Evolutionary conservation across 2,888 invertebrate genomes (phyloP).

Genomic region (Dolomedes plantarius): DNA sequence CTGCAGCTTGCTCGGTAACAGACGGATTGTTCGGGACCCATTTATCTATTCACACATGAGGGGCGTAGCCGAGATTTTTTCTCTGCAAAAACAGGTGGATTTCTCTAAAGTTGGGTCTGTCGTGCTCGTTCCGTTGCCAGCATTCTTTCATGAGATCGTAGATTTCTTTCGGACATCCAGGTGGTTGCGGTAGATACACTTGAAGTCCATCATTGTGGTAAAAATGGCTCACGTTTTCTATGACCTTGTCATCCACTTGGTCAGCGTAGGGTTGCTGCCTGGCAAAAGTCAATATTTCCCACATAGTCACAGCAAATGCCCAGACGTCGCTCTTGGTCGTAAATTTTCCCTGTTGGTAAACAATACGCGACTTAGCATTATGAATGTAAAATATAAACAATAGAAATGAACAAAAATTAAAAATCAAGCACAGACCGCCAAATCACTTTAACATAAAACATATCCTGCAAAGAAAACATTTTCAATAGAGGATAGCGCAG

Average conservation of each 20-base stretch:
- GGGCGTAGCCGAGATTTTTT: conserved; percentile 82
- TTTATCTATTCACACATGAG: conserved; percentile 46
- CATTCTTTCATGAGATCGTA: conserved; percentile 94
- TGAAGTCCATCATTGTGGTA: conserved; percentile 85
- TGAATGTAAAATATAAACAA: too few species aligned
- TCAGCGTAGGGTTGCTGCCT: conserved; percentile 87
- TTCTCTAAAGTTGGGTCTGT: conserved; percentile 90
- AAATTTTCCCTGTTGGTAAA: conserved; percentile 87
- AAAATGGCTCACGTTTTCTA: conserved; percentile 87
- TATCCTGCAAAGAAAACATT: too few species aligned
- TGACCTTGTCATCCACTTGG: conserved; percentile 85
- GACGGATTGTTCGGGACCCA: conserved; percentile 14
- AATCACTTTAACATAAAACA: too few species aligned
- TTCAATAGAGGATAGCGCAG: too few species aligned
- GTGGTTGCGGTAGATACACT: conserved; percentile 82
- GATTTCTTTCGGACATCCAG: conserved; percentile 89
- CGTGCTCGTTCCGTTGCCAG: conserved; percentile 88
- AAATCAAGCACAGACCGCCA: too few species aligned
- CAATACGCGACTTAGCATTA: too few species aligned
- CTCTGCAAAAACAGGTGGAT: conserved; percentile 90
- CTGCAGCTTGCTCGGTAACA: not conserved
- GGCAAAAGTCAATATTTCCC: conserved; percentile 89
- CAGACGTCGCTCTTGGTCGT: conserved; percentile 92
- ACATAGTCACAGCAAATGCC: conserved; percentile 91
- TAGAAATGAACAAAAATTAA: too few species aligned